Evolutionary conservation across 2,888 invertebrate species (phyloP).

Genomic region (Tenthredo amoena): DNA sequence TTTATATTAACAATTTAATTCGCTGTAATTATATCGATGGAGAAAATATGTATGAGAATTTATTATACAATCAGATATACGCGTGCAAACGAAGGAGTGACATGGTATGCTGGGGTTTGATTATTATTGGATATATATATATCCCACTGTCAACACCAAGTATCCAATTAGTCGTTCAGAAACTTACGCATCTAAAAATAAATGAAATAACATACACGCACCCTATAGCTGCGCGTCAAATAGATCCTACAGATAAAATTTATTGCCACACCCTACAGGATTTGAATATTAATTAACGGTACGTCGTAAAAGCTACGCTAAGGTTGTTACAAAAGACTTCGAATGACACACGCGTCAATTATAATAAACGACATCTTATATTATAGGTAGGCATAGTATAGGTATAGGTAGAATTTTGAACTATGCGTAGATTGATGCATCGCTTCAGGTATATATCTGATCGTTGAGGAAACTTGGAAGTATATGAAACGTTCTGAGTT

Average conservation of each 20-base stretch:
- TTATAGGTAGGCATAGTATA: neutral
- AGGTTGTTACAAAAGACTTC: conserved; percentile 11
- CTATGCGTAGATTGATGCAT: neutral
- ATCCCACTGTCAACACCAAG: conserved; percentile 40
- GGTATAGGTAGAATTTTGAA: neutral
- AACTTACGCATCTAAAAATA: conserved; percentile 12
- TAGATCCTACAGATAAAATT: conserved; percentile 33
- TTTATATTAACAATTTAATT: conserved; percentile 13
- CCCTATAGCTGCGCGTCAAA: neutral
- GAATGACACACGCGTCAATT: conserved; percentile 1
- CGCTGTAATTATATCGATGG: neutral
- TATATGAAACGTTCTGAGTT: neutral
- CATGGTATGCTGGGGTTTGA: conserved; percentile 20
- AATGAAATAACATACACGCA: conserved; percentile 28
- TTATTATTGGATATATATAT: conserved; percentile 2
- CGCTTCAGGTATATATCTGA: neutral
- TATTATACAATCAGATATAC: conserved; percentile 33
- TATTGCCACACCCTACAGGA: conserved; percentile 22
- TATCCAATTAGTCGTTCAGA: conserved; percentile 41
- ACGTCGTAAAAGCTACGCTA: neutral
- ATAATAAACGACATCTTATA: conserved; percentile 3
- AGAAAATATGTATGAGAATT: conserved; percentile 3
- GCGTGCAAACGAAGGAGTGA: conserved; percentile 23
- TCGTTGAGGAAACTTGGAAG: neutral
- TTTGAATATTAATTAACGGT: conserved; percentile 32